Base-by-base conservation (phyloP, 2,113 vertebrate species). In the Callipepla californica region DNA sequence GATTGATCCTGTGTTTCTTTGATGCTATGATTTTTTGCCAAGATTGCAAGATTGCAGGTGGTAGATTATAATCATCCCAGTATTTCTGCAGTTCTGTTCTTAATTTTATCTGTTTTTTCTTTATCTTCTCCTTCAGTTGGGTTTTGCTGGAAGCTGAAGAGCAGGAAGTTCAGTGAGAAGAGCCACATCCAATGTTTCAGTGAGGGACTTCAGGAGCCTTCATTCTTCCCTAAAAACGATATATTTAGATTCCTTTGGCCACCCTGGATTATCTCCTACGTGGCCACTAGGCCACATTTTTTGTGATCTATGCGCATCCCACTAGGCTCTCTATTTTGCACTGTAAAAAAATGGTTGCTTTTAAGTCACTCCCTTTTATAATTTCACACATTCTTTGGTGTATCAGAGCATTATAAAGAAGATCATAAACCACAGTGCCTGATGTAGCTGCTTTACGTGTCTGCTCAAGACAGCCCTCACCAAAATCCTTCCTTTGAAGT, bases 21-120 rank as follows among this genome's bases (percentile, higher is more conserved):
- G 51, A 53, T 53, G 28, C 15, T 53, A 17, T 53, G 51, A 53
- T 53, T 69, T 84, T 84, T 58, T 44, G 76, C 48, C 18, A 34
- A 19, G 69, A 90, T 14, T 80, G 82, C 51, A 85, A 20, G 66
- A 59, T 91, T 72, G 67, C 44, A 72, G 85, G 70, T 90, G 44
- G 80, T 63, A 63, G 61, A 78, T 85, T 59, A 32, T 26, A 83
- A 75, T 40, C 47, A 57, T 50, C 79, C 48, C n/a, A 13, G 3
- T 72, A 30, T 81, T 66, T 66, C 47, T 67, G 68, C n/a, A 34
- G 23, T 28, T 76, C 63, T 2, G 0, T 40, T 59, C 48, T 89
- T 42, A 26, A 7, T 51, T 84, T 55, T 66, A n/a, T 3, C 25
- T 1, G 1, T 10, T 50, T 88, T 85, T 62, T 16, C 2, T 32